These are phyloP conservation scores for Podarcis muralis DNA, from an alignment of 2,113 vertebrate species.

Conservation along the genomic window DNA sequence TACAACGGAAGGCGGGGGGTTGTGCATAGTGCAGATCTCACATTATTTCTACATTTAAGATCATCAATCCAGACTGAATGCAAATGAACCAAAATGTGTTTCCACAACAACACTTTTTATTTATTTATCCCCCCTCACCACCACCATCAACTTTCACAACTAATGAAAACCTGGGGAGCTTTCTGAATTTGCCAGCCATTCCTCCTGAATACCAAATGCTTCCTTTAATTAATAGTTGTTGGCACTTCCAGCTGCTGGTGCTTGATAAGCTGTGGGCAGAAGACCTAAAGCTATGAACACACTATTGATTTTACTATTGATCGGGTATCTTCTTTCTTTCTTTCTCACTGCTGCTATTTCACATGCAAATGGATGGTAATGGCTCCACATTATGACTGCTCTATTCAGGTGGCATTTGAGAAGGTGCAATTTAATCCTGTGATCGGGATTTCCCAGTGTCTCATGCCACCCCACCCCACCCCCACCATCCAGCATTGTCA, in stretches of 20 bases:
- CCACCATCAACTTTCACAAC: neutral
- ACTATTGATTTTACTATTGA: constrained; percentile 59
- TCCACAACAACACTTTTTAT: neutral
- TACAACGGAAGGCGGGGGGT: too few relatives aligned
- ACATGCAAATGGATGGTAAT: constrained; percentile 66
- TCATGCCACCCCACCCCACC: neutral
- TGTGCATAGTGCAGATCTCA: neutral
- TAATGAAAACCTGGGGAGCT: neutral
- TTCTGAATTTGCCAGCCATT: constrained; percentile 42
- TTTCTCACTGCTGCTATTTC: constrained; percentile 50
- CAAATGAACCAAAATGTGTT: neutral
- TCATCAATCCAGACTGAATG: neutral
- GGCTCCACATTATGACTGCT: constrained; percentile 36
- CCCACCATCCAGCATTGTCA: neutral
- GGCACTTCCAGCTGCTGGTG: constrained; percentile 28
- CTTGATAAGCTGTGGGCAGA: constrained; percentile 34
- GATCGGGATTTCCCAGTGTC: neutral
- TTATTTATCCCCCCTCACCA: neutral
- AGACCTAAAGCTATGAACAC: constrained; percentile 50
- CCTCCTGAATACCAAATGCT: constrained; percentile 18
- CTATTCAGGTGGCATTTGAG: constrained; percentile 45
- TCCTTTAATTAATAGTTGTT: constrained; percentile 60
- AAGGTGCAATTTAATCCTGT: constrained; percentile 12
- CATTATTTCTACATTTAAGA: neutral
- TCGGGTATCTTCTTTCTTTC: constrained; percentile 53